A percentile compares a stretch with the other conserved stretches of the same genome.
These are phyloP conservation scores for Narcine bancroftii DNA, from an alignment of 2,113 vertebrate species.

Conservation along the genomic window DNA sequence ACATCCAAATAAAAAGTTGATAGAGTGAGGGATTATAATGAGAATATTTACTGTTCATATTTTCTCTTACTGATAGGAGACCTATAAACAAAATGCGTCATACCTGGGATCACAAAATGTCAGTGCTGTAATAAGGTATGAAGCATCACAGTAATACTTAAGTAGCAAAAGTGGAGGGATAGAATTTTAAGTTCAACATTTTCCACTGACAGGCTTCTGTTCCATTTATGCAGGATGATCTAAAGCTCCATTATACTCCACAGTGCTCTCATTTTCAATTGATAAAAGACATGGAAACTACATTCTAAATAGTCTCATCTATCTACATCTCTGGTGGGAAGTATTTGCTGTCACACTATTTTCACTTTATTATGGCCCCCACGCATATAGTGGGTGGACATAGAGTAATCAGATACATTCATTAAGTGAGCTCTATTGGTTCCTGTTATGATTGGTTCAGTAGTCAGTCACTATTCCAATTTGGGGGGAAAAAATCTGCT, in stretches of 20 bases:
- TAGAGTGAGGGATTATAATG: slow-evolving; percentile 18
- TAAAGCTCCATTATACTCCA: slow-evolving; percentile 25
- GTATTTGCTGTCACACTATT: slow-evolving; percentile 14
- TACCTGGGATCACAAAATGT: neutral
- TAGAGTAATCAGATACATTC: slow-evolving; percentile 4
- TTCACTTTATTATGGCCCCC: slow-evolving; percentile 6
- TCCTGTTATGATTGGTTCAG: neutral
- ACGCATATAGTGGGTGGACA: slow-evolving; percentile 16
- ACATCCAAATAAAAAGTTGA: neutral
- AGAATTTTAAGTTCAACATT: slow-evolving; percentile 25
- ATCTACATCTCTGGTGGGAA: slow-evolving; percentile 32
- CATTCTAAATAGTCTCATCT: slow-evolving; percentile 7
- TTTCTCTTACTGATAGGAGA: slow-evolving; percentile 20
- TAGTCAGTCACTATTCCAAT: neutral
- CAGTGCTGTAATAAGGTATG: neutral
- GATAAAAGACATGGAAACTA: slow-evolving; percentile 2
- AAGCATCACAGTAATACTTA: neutral
- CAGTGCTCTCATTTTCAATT: slow-evolving; percentile 30
- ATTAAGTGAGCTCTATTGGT: neutral
- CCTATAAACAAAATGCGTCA: slow-evolving; percentile 28
- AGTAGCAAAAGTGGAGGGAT: neutral
- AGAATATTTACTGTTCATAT: neutral
- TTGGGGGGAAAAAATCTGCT: neutral
- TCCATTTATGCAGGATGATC: slow-evolving; percentile 30
- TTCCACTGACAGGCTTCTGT: neutral